These are phyloP conservation scores for Nothura maculosa DNA, from an alignment of 2,797 vertebrate genomes.

Conservation along the genomic window DNA sequence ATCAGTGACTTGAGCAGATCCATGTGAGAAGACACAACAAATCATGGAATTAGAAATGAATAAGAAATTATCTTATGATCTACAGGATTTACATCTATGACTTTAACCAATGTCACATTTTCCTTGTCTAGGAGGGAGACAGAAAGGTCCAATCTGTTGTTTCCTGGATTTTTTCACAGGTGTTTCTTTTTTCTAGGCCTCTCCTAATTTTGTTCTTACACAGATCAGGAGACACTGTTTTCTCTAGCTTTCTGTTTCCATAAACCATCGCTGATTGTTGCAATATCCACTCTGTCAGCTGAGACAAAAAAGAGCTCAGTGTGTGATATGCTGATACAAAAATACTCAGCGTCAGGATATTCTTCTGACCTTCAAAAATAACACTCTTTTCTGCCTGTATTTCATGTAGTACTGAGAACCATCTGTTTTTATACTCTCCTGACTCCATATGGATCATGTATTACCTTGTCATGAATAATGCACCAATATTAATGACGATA, in stretches of 20 bases:
- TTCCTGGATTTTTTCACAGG: slow-evolving; percentile 9
- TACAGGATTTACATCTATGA: not conserved
- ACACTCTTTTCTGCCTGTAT: not conserved
- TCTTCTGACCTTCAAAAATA: not conserved
- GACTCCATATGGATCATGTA: not conserved
- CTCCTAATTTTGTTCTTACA: not conserved
- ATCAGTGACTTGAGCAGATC: not conserved
- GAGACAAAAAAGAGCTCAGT: slow-evolving; percentile 16
- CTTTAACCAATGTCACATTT: not conserved
- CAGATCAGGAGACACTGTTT: not conserved
- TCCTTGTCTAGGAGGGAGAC: rapidly evolving
- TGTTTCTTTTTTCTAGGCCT: slow-evolving; percentile 27
- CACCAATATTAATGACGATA: not conserved
- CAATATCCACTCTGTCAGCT: not conserved
- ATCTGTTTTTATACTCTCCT: not conserved
- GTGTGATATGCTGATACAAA: rapidly evolving
- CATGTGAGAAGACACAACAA: not conserved
- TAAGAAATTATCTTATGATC: not conserved
- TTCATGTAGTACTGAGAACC: not conserved
- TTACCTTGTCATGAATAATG: slow-evolving; percentile 11
- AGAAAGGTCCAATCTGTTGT: not conserved
- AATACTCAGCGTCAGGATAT: not conserved
- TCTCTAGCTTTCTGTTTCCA: not conserved
- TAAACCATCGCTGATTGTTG: not conserved
- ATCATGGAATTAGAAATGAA: not conserved